phyloP scores from a whole-genome alignment of 2,888 invertebrate genomes.

The Phaonia tiefii region DNA sequence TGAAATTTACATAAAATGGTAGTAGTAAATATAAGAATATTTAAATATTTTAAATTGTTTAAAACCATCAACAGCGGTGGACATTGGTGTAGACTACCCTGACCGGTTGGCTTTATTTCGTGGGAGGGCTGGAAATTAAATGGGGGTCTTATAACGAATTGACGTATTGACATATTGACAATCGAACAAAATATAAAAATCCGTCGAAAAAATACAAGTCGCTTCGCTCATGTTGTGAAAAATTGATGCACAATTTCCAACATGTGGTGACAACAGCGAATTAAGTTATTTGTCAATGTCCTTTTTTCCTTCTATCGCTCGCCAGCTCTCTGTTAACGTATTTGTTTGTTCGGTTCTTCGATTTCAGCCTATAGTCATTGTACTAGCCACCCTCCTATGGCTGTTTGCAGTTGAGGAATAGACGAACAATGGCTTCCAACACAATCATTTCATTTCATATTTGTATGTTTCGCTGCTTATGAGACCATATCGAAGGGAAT shows the following conservation, averaged over 20 bases:
- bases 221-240: constrained; percentile 46
- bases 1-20: constrained; percentile 38
- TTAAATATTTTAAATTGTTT: constrained; percentile 51
- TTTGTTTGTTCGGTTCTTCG: constrained; percentile 3
- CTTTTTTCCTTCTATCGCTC: constrained; percentile 33
- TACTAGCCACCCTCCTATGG: not conserved
- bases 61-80: constrained; percentile 24
- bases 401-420: no score
- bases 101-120: not conserved
- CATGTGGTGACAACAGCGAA: constrained; percentile 66
- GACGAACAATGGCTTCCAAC: not conserved
- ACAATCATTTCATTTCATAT: not conserved
- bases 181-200: constrained; percentile 35
- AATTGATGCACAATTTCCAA: constrained; percentile 63
- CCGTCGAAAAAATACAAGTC: constrained; percentile 28
- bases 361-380: not conserved
- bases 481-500: not conserved
- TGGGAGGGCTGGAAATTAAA: not conserved
- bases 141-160: constrained; percentile 47
- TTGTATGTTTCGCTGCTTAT: not conserved
- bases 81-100: not conserved
- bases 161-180: constrained; percentile 61
- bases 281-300: constrained; percentile 69
- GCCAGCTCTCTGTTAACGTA: not conserved
- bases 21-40: constrained; percentile 20